Evolutionary conservation across 2,113 vertebrate species (phyloP), one percentile per base, ranked within the genome.

Genomic region (Ivindomyrus marchei): DNA sequence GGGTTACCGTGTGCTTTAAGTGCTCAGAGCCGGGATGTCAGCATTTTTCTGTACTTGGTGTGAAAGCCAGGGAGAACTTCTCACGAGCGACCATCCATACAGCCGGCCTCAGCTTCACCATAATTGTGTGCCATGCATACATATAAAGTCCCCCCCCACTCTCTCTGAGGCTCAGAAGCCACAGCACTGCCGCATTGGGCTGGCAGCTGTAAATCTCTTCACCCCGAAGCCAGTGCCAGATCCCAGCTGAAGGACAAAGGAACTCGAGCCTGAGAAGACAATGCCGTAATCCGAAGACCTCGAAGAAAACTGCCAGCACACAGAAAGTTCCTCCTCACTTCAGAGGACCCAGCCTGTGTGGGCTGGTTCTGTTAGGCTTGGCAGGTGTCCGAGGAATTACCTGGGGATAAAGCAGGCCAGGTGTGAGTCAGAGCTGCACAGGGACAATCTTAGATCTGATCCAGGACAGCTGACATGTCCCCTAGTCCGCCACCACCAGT

Each of bases 361-460:
- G 88, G 91, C 90, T 66, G 88, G 87, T 91, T 93, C 88, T 85
- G 88, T 24, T 52, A 87, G 88, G 90, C n/a, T 24, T 24, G 66
- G 19, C n/a, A 66, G 84, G 92, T 92, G 92, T 91, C 90, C 90
- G 89, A 92, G 94, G 94, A 92, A 94, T 95, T 94, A 95, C 93
- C 92, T 90, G 36, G 66, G 93, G 95, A 95, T 96, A 94, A 91
- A 21, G 24, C 27, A 91, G 91, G 53, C 49, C 80, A 91, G 21
- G 52, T 56, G 87, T 50, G 27, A 70, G 74, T 80, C 62, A 77
- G 10, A 56, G 91, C 86, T 85, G 9, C 39, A 24, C 39, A 80
- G 83, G 42, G 21, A 49, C 42, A 21, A 85, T 45, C 24, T 49
- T 47, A 45, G 42, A 49, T 13, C 24, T 21, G 10, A 86, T 49